Evolutionary conservation across 1,140 invertebrate genomes (phyloP), one percentile per base, ranked within the genome.

Genomic region (Platyscapa corneri): DNA sequence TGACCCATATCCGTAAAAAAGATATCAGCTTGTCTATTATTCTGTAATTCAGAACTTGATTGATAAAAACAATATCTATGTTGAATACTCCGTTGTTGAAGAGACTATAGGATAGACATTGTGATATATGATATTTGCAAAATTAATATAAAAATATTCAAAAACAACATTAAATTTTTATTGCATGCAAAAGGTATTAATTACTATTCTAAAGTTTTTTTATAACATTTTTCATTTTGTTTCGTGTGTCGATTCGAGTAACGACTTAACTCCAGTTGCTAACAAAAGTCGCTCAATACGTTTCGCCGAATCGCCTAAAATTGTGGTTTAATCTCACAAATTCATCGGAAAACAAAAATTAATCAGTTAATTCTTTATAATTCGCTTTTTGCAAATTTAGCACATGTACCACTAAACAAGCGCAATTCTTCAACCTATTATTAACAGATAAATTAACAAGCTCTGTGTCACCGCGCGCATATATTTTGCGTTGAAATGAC

Each of bases 1-100:
- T 75, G 81, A 83, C 72, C 82, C 32, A 83, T 34, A 42, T 83
- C 53, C 3, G 5, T 42, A n/a, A 16, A 65, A 60, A 64, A 12
- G 46, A 56, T 32, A 76, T 30, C 27, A 32, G 5, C n/a, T 83
- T 64, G 60, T 39, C 49, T 76, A 49, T 77, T 46, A 49, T 77
- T 77, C 14, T 12, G 49, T 65, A 46, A 76, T 76, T 76, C 30
- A 75, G 42, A 30, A n/a, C 39, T 46, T 32, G 65, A 82, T 82
- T 12, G 49, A 1, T 27, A 49, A 20, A 37, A 39, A 49, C 18
- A 74, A 30, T 32, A 46, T 23, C 65, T 70, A 72, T 72, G 60
- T 60, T n/a, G n/a, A 56, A 56, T n/a, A 12, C 10, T 34, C 10
- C 32, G 16, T 67, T 67, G 34, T 7, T 67, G 12, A 56, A 14